phyloP scores from a whole-genome alignment of 2,113 vertebrate species.

The Uria lomvia region DNA sequence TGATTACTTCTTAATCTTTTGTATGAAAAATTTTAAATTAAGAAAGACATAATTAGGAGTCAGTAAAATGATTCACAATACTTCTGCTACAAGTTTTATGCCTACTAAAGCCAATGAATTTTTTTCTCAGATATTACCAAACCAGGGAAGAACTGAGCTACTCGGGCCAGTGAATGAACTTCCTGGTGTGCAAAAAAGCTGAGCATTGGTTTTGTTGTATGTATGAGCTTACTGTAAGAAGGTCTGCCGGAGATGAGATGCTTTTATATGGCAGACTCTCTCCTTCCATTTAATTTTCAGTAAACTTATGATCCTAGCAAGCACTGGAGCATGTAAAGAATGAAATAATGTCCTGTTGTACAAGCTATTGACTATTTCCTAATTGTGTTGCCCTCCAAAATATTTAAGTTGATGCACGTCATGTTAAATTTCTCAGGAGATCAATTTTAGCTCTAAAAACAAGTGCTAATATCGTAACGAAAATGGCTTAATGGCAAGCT shows the following conservation, averaged over 20 bases:
- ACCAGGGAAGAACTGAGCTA: not conserved
- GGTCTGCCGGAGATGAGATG: not conserved
- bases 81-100: not conserved
- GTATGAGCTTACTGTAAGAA: not conserved
- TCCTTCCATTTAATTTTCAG: not conserved
- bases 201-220: not conserved
- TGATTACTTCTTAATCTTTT: not conserved
- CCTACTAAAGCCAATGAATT: not conserved
- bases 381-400: not conserved
- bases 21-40: not conserved
- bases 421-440: not conserved
- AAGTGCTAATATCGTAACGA: not conserved
- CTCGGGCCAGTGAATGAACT: not conserved
- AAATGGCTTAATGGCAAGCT: not conserved
- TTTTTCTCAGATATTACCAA: not conserved
- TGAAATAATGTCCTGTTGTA: not conserved
- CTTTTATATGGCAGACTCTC: not conserved
- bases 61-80: not conserved
- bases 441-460: not conserved
- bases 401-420: not conserved
- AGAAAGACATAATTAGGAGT: not conserved
- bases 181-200: not conserved
- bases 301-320: not conserved
- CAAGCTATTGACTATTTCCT: not conserved
- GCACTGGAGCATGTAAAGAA: not conserved